Evolutionary conservation across 2,888 invertebrate genomes (phyloP), one percentile per base, ranked within the genome.

Genomic region (Heliconius hortense): DNA sequence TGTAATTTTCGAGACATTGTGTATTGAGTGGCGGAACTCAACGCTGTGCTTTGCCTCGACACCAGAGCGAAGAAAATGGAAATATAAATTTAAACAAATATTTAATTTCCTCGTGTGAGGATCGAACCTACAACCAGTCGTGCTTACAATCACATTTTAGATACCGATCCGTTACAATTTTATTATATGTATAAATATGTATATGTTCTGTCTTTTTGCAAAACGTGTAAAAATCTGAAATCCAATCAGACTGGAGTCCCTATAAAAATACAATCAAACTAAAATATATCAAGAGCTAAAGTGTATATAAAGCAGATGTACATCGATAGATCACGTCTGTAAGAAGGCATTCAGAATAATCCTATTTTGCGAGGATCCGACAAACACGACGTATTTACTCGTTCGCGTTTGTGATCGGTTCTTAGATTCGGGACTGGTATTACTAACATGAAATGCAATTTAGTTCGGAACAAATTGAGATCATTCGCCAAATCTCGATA

Each of bases 371-470:
- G 69, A 76, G 74, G 74, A 76, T 78, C 73, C 72, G 62, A 69
- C 69, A 78, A 79, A 79, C 73, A 75, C 71, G 72, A 74, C 64
- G 71, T 74, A 76, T 76, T 77, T 77, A 74, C 74, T 72, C 62
- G 76, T 66, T 73, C 75, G 59, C 66, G 75, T 72, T 60, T 73
- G 73, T 71, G 77, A 79, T 79, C 70, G 74, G 62, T 77, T 56
- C 72, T 75, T 59, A 70, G 73, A 73, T 60, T 72, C 73, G 67
- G 74, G 74, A 63, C 60, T 59, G 72, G 70, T 59, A 71, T 75
- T 71, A 75, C 70, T 75, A 66, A 64, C 74, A 43, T 75, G 18
- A 75, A 69, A 64, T 64, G 64, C 71, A 71, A 71, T 71, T 64
- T 70, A 69, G 64, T 74, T 64, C 26, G 43, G 35, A 70, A 70